Evolutionary conservation across 2,113 vertebrate species (phyloP), one percentile per base, ranked within the genome.

Genomic region (Hypomesus transpacificus): DNA sequence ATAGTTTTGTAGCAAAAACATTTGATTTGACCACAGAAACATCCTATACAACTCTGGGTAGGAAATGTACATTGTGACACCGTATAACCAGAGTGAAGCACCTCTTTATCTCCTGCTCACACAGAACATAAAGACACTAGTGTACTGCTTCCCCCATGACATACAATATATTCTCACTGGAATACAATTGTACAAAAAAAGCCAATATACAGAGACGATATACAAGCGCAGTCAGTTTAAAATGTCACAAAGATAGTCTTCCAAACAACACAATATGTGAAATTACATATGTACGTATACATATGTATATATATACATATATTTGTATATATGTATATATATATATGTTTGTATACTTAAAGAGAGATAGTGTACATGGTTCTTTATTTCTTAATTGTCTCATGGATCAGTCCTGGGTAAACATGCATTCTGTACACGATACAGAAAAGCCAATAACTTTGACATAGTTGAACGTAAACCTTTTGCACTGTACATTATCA

Each of bases 1-100:
- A 66, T 84, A 66, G 64, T 81, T 68, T 86, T 66, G 78, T 85
- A 83, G 66, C 75, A 87, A 89, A 63, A 89, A 77, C 78, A 84
- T 80, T 72, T 74, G 53, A 78, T 79, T 69, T 75, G 74, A 88
- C 82, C 80, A 85, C 82, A 82, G 62, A 80, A 85, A 88, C 75
- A 84, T 77, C 20, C 64, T 83, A 60, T 80, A 83, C 75, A 78
- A 66, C 68, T 80, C 76, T 76, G 69, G 46, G 69, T 80, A 68
- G 70, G 76, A 77, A 74, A 76, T 68, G 68, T 50, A 75, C 74
- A 74, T 68, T 75, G 68, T 65, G 70, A 68, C 69, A 66, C 18
- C 50, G 69, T 64, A 76, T 78, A 66, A 59, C 64, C 64, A 78
- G 39, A 66, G 69, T 68, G 56, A 74, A 77, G 63, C 66, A 34